Evolutionary conservation across 2,797 vertebrate genomes (phyloP), one percentile per base, ranked within the genome.

Genomic region (Myripristis murdjan): DNA sequence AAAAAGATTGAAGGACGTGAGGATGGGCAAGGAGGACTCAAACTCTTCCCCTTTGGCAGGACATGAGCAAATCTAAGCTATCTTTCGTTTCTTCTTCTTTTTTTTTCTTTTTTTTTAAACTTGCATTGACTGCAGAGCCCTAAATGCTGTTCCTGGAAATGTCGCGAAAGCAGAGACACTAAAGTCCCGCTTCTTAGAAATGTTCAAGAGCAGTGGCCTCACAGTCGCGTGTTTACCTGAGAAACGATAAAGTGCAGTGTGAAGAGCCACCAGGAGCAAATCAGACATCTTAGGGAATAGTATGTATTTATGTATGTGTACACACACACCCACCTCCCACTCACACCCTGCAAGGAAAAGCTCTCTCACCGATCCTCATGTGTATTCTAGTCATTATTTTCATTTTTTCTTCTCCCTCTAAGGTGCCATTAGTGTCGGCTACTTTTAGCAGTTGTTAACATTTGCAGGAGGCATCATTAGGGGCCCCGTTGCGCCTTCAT

Each of bases 1-100:
- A n/a, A n/a, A 44, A 18, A 61, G 60, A 85, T 72, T 81, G 77
- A 75, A 75, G 67, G 84, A 81, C 68, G 67, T 75, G 71, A 82
- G 69, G 80, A 80, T 57, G 47, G 31, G 41, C 47, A 72, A 46
- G 37, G 26, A 33, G 31, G 23, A 83, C 78, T 87, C 28, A 56
- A 57, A 71, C 75, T 63, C 75, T 9, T 69, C 41, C 39, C 55
- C 59, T 70, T 54, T 58, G 47, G 61, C 64, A 41, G 62, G 39
- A 70, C 68, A 72, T 6, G 56, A 43, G 33, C 20, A 60, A 58
- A 63, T 65, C 28, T 47, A 44, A 66, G 35, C 2, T 18, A 8
- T 26, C 53, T 54, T 75, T 73, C 53, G 28, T 16, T 6, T n/a
- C 1, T 51, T 16, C 7, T 31, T 31, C 7, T 6, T 31, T 31